Percentiles rank a stretch among this genome's conserved stretches.
Evolutionary conservation across 2,888 invertebrate species (phyloP).

Genomic region (Drosophila koepferae): DNA sequence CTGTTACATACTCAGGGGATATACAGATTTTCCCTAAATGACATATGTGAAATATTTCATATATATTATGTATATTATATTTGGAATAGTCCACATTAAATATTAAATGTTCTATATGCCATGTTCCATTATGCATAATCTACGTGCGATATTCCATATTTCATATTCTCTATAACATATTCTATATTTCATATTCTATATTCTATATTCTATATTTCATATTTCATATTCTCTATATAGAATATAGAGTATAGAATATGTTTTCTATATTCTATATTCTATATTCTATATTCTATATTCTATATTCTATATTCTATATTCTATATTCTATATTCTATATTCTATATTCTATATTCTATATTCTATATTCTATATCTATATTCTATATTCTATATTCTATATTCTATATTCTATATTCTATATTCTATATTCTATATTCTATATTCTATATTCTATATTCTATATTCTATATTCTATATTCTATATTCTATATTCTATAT

Average conservation of each 20-base stretch:
- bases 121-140: background rate
- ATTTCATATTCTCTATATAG: background rate
- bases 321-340: background rate
- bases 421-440: background rate
- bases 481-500: background rate
- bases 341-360: slow-evolving; percentile 1
- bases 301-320: background rate
- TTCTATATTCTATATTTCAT: background rate
- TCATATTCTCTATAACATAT: background rate
- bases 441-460: slow-evolving; percentile 1
- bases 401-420: background rate
- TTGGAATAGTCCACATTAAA: background rate
- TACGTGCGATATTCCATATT: background rate
- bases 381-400: slow-evolving; percentile 4
- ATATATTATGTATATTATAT: too few species aligned
- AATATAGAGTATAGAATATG: too few species aligned
- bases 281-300: background rate
- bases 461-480: slow-evolving; percentile 1
- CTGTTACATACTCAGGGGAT: background rate
- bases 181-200: background rate
- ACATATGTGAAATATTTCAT: background rate
- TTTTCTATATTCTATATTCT: background rate
- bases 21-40: background rate
- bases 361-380: background rate
- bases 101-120: background rate